Conservation (phyloP, 2,888 invertebrate genomes). For the Eupithecia abbreviata region DNA sequence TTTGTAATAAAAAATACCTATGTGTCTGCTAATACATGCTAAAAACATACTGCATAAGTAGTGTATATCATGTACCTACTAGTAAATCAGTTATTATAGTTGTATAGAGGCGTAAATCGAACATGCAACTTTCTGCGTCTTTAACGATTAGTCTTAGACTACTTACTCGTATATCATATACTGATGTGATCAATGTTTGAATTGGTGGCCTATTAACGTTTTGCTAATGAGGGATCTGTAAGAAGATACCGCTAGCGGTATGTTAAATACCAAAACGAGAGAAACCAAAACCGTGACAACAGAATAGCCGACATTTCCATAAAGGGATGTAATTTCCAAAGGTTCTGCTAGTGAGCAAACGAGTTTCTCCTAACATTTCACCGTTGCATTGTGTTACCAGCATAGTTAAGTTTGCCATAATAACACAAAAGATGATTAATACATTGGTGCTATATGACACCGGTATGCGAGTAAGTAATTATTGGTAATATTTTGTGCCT, state of each 20-base stretch:
- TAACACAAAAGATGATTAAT: slow-evolving; percentile 31
- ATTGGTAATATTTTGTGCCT: slow-evolving; percentile 46
- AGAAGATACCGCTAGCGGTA: background rate
- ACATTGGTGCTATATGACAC: slow-evolving; percentile 23
- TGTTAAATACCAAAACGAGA: background rate
- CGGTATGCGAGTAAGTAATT: slow-evolving; percentile 44
- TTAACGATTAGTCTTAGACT: background rate
- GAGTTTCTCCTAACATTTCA: slow-evolving; percentile 27
- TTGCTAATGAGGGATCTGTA: background rate
- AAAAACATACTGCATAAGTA: background rate
- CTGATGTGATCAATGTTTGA: background rate
- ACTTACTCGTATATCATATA: no score
- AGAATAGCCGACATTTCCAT: slow-evolving; percentile 43
- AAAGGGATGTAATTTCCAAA: slow-evolving; percentile 42
- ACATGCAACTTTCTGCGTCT: background rate
- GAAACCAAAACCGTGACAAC: slow-evolving; percentile 21
- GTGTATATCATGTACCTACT: background rate
- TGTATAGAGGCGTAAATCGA: background rate
- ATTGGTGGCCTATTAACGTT: background rate
- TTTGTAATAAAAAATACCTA: no score
- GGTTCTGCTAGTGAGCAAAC: slow-evolving; percentile 28
- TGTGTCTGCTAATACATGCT: no score
- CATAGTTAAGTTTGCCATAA: slow-evolving; percentile 13
- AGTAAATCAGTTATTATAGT: background rate
- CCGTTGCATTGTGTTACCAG: slow-evolving; percentile 1